Base-by-base conservation (phyloP, 2,888 invertebrate genomes). In the Tyria jacobaeae region DNA sequence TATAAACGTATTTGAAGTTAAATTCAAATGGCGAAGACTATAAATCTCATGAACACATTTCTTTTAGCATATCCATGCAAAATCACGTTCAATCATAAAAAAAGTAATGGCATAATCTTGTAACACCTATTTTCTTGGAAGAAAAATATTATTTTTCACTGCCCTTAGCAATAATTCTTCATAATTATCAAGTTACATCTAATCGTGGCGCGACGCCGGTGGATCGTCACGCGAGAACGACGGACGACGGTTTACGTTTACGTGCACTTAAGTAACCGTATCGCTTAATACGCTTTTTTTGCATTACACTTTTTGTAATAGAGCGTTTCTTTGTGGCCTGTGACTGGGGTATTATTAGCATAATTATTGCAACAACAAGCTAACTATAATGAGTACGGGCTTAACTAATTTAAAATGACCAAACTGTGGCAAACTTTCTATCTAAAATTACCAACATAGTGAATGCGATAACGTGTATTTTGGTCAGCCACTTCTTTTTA, bases 131-230 rank as follows among this genome's bases (percentile, higher is more conserved):
- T 76, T 74, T 64, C 57, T 59, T 53, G 39, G 31, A 66, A 71
- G 60, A 62, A 64, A 78, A 75, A 66, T 66, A 60, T 54, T 60
- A 56, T 66, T 70, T 74, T 72, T 70, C 35, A 55, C 54, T 68
- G 57, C 50, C 50, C 25, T 54, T 35, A 27, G 68, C 63, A 68
- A 75, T 79, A 75, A 77, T 80, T 79, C 74, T 74, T 78, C 64
- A 76, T 81, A 82, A 83, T 83, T 78, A 82, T 82, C 80, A 78
- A 66, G 70, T 57, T 34, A 51, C 67, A 60, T 62, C 68, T 76
- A 77, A 78, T 77, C 75, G 73, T 68, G 57, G n/a, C n/a, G n/a
- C n/a, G n/a, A n/a, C n/a, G n/a, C n/a, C n/a, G n/a, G n/a, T n/a
- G n/a, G n/a, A n/a, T n/a, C n/a, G 76, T 73, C 81, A 81, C 82